Base-by-base conservation (phyloP, 2,888 invertebrate species). In the Ectemnius cavifrons region DNA sequence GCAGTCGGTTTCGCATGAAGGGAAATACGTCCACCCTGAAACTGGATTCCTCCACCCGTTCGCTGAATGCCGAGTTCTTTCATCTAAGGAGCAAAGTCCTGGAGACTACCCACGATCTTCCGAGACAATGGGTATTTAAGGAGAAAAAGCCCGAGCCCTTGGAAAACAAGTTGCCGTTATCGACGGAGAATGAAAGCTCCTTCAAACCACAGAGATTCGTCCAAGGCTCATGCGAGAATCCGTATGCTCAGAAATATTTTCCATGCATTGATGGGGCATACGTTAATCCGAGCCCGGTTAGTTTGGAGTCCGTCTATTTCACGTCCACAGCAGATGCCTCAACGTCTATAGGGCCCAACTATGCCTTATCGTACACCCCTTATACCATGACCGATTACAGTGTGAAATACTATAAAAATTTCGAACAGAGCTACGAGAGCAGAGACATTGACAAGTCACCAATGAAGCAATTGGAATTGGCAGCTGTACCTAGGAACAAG, bases 31-130 rank as follows among this genome's bases (percentile, higher is more conserved):
- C 77, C 0, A 64, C 76, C 0, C 78, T 67, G 6, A 76, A 77
- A 13, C 58, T 68, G 4, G 74, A 77, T 1, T 65, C 81, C 0
- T 71, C 83, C n/a, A 75, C 84, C 27, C 86, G 84, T 56, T 87
- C 89, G 1, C 57, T 89, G 58, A 89, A 86, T 60, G 82, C 86
- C 0, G 89, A 89, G 60, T 89, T 89, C 45, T 86, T 80, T 66
- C 80, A 86, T 20, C 57, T 89, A 63, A 82, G 77, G 23, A 88
- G 84, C 74, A 87, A 88, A 69, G 82, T 89, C 1, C 77, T 87
- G 79, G 85, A 87, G 62, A 85, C 71, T 14, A 82, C 60, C 23
- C 65, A 72, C 11, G 79, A 84, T 6, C 14, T 59, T 4, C 56
- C 67, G 23, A 80, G 73, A 28, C 75, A 71, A 5, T 85, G 83